Evolutionary conservation across 2,888 invertebrate species (phyloP), one percentile per base, ranked within the genome.

Genomic region (Clistopyga incitator): DNA sequence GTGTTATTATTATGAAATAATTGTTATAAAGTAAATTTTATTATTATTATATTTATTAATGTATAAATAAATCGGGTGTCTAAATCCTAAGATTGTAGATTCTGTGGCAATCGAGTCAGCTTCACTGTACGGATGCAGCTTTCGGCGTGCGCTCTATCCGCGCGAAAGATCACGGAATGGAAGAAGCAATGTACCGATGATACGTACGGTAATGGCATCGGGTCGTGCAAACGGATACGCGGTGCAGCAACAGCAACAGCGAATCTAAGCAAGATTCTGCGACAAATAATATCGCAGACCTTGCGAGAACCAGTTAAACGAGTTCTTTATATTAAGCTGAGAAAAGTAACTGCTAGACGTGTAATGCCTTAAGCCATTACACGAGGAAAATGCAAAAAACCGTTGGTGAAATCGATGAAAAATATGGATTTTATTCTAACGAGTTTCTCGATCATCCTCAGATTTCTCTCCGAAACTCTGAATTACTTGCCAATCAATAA

Each of bases 251-350:
- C 23, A 25, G 65, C 1, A 42, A 13, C 23, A 54, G 64, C 52
- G 29, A 47, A 67, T 74, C 25, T 59, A 15, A 8, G 45, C 45
- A 25, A 45, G 42, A 23, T 45, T 72, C 70, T 79, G 71, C 65
- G 82, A 82, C 75, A 79, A 71, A 56, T 79, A 79, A 82, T 67
- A 75, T 76, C 71, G 18, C 25, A 72, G 59, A 71, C 76, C 56
- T 71, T 71, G 70, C 54, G 20, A 20, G 13, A 79, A 82, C 79
- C 56, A 75, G 79, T 82, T 59, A 65, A 79, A 79, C 82, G 76
- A 71, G 75, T 82, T 82, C 20, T 23, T 45, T 13, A 54, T 64
- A 54, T 20, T 50, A 47, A 38, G 47, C 68, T 20, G 18, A 52
- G 34, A 38, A 11, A 38, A 29, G n/a, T 23, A 68, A 71, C 42